Conservation (phyloP, 2,888 invertebrate genomes). For the Lasioglossum malachurum region DNA sequence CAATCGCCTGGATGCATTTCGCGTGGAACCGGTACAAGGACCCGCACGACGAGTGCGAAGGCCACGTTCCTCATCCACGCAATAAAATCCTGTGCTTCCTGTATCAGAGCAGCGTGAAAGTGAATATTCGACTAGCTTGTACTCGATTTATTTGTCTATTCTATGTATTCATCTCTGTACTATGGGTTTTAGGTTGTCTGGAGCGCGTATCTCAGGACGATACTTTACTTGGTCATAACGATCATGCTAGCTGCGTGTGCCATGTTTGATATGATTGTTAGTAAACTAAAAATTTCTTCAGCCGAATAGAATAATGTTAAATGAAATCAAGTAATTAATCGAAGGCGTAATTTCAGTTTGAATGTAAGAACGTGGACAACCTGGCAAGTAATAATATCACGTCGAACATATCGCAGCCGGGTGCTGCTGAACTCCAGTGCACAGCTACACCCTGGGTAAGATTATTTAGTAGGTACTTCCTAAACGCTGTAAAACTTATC, state of each 20-base stretch:
- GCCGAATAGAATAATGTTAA: neutral
- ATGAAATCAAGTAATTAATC: neutral
- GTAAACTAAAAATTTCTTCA: conserved; percentile 28
- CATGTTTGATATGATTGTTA: conserved; percentile 87
- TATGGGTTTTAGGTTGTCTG: conserved; percentile 85
- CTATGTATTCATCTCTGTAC: neutral
- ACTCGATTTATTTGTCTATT: neutral
- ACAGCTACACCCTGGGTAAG: conserved; percentile 81
- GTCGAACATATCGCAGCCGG: conserved; percentile 69
- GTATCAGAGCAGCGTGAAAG: conserved; percentile 86
- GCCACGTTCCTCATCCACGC: conserved; percentile 87
- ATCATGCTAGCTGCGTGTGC: conserved; percentile 88
- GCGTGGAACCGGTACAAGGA: conserved; percentile 87
- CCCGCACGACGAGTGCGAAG: conserved; percentile 84
- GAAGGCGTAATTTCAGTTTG: conserved; percentile 74
- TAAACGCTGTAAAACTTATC: conserved; percentile 39
- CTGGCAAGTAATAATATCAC: conserved; percentile 74
- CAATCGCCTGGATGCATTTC: conserved; percentile 92
- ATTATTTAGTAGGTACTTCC: conserved; percentile 69
- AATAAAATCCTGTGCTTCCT: conserved; percentile 86
- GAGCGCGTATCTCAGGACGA: conserved; percentile 88
- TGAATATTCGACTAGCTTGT: conserved; percentile 38
- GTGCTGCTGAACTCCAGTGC: conserved; percentile 74
- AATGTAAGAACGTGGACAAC: conserved; percentile 76
- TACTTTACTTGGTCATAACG: conserved; percentile 89